Percentiles rank a stretch among this genome's conserved stretches.
These are phyloP conservation scores for Periparus ater DNA, from an alignment of 2,797 vertebrate genomes.

Conservation along the genomic window DNA sequence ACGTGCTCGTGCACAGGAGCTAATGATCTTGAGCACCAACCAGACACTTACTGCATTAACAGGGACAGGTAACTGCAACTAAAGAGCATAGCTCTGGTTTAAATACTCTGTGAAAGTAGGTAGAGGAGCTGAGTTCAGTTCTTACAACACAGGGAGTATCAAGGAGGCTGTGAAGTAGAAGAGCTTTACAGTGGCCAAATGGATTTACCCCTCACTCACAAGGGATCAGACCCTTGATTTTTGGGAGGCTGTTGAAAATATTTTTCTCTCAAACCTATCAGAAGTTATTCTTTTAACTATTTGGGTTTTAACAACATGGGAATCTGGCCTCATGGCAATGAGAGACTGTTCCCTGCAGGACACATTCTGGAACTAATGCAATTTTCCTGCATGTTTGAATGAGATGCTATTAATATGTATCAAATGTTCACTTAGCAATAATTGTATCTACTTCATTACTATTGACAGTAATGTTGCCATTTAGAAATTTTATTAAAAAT, in stretches of 20 bases:
- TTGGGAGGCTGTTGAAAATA: not conserved
- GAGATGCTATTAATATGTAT: slow-evolving; percentile 49
- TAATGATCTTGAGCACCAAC: not conserved
- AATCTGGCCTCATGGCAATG: not conserved
- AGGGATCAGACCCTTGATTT: not conserved
- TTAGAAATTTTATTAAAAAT: slow-evolving; percentile 41
- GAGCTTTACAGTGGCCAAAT: not conserved
- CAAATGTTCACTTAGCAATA: slow-evolving; percentile 39
- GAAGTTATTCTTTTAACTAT: not conserved
- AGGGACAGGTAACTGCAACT: not conserved
- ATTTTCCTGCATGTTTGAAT: slow-evolving; percentile 38
- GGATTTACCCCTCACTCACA: not conserved
- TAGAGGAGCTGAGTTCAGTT: not conserved
- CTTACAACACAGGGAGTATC: not conserved
- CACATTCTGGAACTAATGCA: slow-evolving; percentile 13
- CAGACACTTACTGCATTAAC: not conserved
- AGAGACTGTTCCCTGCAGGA: slow-evolving; percentile 26
- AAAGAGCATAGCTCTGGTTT: not conserved
- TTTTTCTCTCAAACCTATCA: not conserved
- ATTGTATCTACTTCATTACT: slow-evolving; percentile 50
- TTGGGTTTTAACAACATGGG: not conserved
- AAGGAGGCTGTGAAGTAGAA: not conserved
- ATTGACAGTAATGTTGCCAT: not conserved
- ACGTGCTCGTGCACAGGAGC: not conserved
- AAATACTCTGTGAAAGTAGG: not conserved